A percentile compares a stretch with the other conserved stretches of the same genome.
These are phyloP conservation scores for Ormia ochracea DNA, from an alignment of 2,888 invertebrate species.

Conservation along the genomic window DNA sequence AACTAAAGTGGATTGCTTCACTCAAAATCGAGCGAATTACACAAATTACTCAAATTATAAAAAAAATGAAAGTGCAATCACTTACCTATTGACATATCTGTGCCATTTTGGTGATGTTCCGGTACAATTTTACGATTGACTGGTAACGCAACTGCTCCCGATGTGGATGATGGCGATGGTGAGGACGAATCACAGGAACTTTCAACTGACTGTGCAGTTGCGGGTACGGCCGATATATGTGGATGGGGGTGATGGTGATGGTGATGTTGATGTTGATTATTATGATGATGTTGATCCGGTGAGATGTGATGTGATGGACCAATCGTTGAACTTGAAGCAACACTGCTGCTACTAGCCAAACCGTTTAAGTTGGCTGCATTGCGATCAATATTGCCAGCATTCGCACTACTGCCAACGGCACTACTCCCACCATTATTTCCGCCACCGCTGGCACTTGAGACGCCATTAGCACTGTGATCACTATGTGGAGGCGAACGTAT, in stretches of 20 bases:
- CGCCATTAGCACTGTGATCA: conserved; percentile 58
- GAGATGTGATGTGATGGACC: conserved; percentile 74
- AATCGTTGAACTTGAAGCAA: conserved; percentile 63
- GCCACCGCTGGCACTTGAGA: conserved; percentile 52
- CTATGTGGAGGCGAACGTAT: conserved; percentile 69
- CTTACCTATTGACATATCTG: conserved; percentile 73
- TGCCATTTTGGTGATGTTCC: conserved; percentile 77
- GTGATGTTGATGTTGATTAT: conserved; percentile 64
- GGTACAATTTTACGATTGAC: conserved; percentile 77
- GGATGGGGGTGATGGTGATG: conserved; percentile 66
- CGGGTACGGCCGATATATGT: conserved; percentile 74
- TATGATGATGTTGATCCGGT: conserved; percentile 69
- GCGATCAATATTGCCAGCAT: conserved; percentile 59
- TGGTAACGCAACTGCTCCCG: conserved; percentile 72
- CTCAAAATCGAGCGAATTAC: too few relatives aligned
- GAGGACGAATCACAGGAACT: conserved; percentile 81
- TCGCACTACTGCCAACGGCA: conserved; percentile 57
- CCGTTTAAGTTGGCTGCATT: conserved; percentile 70
- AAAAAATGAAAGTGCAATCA: conserved; percentile 32
- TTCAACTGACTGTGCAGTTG: conserved; percentile 77
- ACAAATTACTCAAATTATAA: not conserved
- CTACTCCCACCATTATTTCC: conserved; percentile 18
- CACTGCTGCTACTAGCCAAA: conserved; percentile 70
- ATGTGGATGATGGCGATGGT: conserved; percentile 78
- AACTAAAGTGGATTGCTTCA: too few relatives aligned